phyloP scores from a whole-genome alignment of 2,888 invertebrate species.

The Argyra leucocephala region DNA sequence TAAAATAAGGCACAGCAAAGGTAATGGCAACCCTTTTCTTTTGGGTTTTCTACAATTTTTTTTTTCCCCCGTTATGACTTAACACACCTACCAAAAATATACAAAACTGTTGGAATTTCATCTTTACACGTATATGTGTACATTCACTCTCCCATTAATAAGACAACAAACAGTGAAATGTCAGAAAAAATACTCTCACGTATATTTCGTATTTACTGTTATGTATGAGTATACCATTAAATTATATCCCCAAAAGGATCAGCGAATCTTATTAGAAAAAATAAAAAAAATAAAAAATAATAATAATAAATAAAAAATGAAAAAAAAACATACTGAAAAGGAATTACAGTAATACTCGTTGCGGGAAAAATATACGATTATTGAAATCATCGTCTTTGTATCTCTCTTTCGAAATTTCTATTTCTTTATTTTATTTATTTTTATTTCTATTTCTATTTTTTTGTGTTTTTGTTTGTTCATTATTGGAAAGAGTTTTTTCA shows the following conservation, averaged over 20 bases:
- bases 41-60: neutral
- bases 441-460: neutral
- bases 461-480: neutral
- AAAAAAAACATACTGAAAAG: neutral
- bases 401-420: neutral
- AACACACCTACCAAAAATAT: neutral
- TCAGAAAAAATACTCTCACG: neutral
- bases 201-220: neutral
- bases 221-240: neutral
- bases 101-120: neutral
- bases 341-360: constrained; percentile 8
- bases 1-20: neutral
- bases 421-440: neutral
- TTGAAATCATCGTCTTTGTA: constrained; percentile 7
- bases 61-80: neutral
- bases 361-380: constrained; percentile 10
- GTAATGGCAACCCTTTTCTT: neutral
- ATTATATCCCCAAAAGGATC: constrained; percentile 5
- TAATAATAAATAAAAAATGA: no score
- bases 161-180: neutral
- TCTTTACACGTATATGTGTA: no score
- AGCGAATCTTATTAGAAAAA: neutral
- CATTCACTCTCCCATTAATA: neutral
- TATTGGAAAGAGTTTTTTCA: neutral
- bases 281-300: neutral